phyloP scores from a whole-genome alignment of 2,113 vertebrate genomes.

The Sarotherodon lohbergeri region DNA sequence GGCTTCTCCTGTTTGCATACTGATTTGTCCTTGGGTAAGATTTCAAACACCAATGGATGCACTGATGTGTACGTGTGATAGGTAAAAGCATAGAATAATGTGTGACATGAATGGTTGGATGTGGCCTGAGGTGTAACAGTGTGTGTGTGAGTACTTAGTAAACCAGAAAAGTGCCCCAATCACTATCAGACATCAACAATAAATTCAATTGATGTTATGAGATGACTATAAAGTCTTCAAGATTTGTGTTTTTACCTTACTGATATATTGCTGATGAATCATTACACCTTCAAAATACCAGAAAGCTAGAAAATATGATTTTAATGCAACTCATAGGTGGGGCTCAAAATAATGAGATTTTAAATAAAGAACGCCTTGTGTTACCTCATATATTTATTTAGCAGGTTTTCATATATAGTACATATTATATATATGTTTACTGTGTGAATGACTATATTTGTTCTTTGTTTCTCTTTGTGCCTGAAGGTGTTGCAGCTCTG shows the following conservation, averaged over 20 bases:
- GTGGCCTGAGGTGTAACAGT: neutral
- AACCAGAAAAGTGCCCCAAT: neutral
- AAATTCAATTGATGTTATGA: neutral
- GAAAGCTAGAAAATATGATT: neutral
- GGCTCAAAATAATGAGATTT: neutral
- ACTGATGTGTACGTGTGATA: neutral
- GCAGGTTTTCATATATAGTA: neutral
- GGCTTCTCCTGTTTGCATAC: neutral
- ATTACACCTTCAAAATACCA: neutral
- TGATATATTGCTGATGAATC: neutral
- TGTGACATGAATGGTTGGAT: neutral
- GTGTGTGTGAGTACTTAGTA: neutral
- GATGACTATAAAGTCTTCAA: neutral
- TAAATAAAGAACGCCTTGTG: neutral
- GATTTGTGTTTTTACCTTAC: neutral
- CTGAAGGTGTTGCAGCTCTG: neutral
- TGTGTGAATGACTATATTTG: neutral
- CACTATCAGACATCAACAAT: neutral
- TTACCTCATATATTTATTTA: neutral
- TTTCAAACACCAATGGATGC: neutral
- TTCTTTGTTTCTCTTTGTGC: neutral
- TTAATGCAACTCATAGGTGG: neutral
- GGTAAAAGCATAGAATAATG: neutral
- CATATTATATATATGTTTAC: neutral
- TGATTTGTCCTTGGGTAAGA: neutral